Evolutionary conservation across 53 echinoderm and acorn worm genomes (phyloP), one percentile per base, ranked within the genome.

Genomic region (Temnopleurus reevesii): DNA sequence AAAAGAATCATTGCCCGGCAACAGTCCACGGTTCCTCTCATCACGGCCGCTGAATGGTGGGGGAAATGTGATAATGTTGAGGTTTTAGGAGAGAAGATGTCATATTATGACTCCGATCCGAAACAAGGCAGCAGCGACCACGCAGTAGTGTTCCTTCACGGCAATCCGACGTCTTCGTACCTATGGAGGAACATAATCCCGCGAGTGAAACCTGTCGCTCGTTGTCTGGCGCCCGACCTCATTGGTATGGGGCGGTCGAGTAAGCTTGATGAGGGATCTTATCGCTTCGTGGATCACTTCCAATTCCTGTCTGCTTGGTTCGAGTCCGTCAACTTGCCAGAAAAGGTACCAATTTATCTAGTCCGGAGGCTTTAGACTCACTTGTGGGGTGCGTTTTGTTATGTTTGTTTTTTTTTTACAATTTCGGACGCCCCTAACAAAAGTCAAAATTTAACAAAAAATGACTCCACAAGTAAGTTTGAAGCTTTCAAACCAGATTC

Each of bases 111-210:
- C 55, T 94, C 94, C 1, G 93, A 86, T 43, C 81, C 93, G 24
- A 15, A 12, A 49, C 26, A 81, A 17, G 33, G 80, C 45, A 38
- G 35, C 13, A 64, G 49, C 9, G 86, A 92, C 3, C 86, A 63
- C 24, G 91, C 91, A 12, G 92, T 94, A 0, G 45, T 94, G 18
- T 94, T 94, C 43, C 90, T 94, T 0, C 94, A 94, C 46, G 94
- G 94, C 26, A 94, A 94, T 89, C 94, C 94, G 8, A 94, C 94
- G 4, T 94, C 94, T 12, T 94, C 94, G 4, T 94, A 91, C 66
- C 94, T 94, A 21, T 94, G 94, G 91, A 77, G 94, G 55, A 84
- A 92, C 27, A 54, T 94, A 7, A 90, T 94, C 28, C 94, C 94
- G 4, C 81, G 55, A 17, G 94, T 92, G 2, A 90, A 94, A 86